Evolutionary conservation across 2,113 vertebrate genomes (phyloP).

Genomic region (Ptilonorhynchus violaceus): DNA sequence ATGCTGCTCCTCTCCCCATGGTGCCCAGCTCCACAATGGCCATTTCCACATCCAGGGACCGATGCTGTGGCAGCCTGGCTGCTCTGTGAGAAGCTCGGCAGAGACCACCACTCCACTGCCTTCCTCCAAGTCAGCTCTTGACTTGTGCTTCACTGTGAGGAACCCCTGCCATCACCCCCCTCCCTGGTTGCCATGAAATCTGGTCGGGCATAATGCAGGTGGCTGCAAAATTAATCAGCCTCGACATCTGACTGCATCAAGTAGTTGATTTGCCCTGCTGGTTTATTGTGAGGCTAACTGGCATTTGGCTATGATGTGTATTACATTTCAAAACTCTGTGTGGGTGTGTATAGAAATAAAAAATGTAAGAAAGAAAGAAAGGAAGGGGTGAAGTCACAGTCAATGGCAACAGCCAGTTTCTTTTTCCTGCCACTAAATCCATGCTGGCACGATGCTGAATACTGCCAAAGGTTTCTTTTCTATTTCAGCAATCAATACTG

Average conservation of each 20-base stretch:
- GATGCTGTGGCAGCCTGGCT: not conserved
- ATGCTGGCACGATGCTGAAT: slow-evolving; percentile 14
- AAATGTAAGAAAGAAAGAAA: not conserved
- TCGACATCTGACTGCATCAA: not conserved
- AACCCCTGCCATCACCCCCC: not conserved
- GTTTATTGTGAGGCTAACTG: slow-evolving; percentile 22
- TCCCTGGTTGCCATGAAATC: not conserved
- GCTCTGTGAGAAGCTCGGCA: accelerated
- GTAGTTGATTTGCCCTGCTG: not conserved
- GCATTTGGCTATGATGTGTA: not conserved
- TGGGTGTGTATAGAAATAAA: not conserved
- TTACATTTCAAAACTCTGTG: not conserved
- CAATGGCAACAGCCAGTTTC: not conserved
- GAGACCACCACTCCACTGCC: not conserved
- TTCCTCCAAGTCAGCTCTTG: not conserved
- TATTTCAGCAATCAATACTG: slow-evolving; percentile 62
- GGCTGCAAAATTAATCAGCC: not conserved
- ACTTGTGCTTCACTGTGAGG: not conserved
- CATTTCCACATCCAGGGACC: accelerated
- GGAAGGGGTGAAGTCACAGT: slow-evolving; percentile 2
- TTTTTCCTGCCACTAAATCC: slow-evolving; percentile 39
- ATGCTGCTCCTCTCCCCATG: accelerated
- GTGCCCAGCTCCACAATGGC: accelerated
- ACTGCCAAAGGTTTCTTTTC: slow-evolving; percentile 60
- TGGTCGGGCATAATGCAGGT: accelerated